Conservation (phyloP, 2,113 vertebrate genomes). For the Tympanuchus pallidicinctus region DNA sequence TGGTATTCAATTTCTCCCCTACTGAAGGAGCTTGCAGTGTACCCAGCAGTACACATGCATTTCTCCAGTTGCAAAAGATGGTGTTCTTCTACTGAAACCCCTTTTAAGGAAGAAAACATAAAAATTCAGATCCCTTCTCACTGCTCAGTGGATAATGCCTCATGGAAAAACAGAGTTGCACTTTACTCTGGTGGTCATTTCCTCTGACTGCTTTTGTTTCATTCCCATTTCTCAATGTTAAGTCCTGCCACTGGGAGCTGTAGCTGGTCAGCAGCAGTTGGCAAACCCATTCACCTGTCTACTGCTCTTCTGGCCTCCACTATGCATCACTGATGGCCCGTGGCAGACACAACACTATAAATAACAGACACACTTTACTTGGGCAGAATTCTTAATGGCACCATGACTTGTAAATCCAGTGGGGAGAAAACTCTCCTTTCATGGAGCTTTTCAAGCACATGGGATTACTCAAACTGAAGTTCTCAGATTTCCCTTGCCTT, state of each 20-base stretch:
- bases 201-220: not conserved
- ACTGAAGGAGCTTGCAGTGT: not conserved
- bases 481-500: not conserved
- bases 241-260: not conserved
- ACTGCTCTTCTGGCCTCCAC: not conserved
- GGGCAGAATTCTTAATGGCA: not conserved
- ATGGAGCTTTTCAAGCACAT: not conserved
- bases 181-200: not conserved
- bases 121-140: not conserved
- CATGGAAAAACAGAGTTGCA: not conserved
- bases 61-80: not conserved
- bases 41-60: not conserved
- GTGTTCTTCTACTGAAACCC: conserved; percentile 9
- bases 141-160: not conserved
- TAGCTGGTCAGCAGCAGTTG: not conserved
- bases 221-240: not conserved
- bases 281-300: not conserved
- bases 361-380: not conserved
- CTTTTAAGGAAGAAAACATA: not conserved
- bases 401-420: not conserved
- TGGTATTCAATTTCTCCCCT: not conserved
- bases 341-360: not conserved
- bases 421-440: not conserved
- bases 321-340: not conserved
- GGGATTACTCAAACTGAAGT: not conserved